phyloP scores from a whole-genome alignment of 2,797 vertebrate species.

The Neoniphon sammara region DNA sequence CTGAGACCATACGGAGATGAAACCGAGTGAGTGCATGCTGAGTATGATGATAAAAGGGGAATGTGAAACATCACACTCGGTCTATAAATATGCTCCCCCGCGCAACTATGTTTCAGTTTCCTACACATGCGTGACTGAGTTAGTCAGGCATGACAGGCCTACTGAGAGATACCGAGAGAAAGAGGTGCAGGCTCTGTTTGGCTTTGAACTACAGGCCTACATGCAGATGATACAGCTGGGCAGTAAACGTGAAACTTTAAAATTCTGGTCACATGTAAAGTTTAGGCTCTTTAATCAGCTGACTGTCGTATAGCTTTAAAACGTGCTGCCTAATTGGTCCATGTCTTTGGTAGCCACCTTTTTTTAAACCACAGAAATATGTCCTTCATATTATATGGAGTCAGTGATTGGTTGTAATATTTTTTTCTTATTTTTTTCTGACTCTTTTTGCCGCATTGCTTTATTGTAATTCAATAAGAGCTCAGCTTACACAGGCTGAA shows the following conservation, averaged over 20 bases:
- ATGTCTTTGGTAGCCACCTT: background rate
- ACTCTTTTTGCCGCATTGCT: no score
- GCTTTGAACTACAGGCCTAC: background rate
- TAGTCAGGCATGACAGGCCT: constrained; percentile 49
- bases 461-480: no score
- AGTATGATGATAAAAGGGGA: constrained; percentile 73
- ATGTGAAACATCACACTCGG: constrained; percentile 81
- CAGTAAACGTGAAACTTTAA: background rate
- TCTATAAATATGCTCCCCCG: constrained; percentile 76
- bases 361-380: background rate
- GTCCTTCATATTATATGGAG: background rate
- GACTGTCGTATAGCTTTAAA: constrained; percentile 11
- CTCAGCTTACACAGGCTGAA: background rate
- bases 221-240: no score
- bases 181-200: background rate
- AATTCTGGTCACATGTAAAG: constrained; percentile 3
- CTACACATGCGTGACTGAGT: constrained; percentile 46
- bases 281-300: background rate
- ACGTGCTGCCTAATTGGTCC: background rate
- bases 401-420: background rate
- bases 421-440: background rate
- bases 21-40: constrained; percentile 51
- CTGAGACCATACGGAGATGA: constrained; percentile 19
- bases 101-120: constrained; percentile 68
- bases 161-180: background rate